Evolutionary conservation across 2,797 vertebrate species (phyloP).

Genomic region (Parauchenoglanis punctatus): DNA sequence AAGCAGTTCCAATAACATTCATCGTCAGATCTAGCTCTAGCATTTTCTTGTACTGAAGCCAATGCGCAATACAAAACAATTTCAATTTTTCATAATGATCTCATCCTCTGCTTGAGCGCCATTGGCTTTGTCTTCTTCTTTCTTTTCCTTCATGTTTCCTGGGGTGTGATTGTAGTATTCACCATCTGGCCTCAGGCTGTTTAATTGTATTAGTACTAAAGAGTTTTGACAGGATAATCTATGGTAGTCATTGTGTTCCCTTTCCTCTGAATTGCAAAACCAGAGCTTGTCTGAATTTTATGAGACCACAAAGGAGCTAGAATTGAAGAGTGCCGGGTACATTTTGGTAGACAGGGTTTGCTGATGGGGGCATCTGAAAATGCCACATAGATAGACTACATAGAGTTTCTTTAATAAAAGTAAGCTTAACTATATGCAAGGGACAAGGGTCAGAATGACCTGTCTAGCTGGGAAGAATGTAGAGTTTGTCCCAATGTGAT

Average conservation of each 20-base stretch:
- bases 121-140: background rate
- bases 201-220: constrained; percentile 65
- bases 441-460: constrained; percentile 9
- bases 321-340: background rate
- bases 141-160: background rate
- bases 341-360: constrained; percentile 15
- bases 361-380: constrained; percentile 13
- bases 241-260: constrained; percentile 52
- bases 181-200: constrained; percentile 47
- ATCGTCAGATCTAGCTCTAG: background rate
- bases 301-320: constrained; percentile 15
- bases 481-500: constrained; percentile 26
- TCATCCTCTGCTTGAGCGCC: background rate
- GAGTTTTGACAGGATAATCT: constrained; percentile 57
- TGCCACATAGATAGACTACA: background rate
- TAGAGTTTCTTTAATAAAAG: constrained; percentile 22
- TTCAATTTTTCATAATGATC: background rate
- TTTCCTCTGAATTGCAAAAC: constrained; percentile 1
- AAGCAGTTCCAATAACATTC: background rate
- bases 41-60: background rate
- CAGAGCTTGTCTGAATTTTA: constrained; percentile 21
- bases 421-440: constrained; percentile 29
- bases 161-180: background rate
- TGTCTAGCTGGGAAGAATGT: constrained; percentile 15
- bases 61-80: background rate